phyloP scores from a whole-genome alignment of 1,140 invertebrate genomes.

The Bombus difficillimus region DNA sequence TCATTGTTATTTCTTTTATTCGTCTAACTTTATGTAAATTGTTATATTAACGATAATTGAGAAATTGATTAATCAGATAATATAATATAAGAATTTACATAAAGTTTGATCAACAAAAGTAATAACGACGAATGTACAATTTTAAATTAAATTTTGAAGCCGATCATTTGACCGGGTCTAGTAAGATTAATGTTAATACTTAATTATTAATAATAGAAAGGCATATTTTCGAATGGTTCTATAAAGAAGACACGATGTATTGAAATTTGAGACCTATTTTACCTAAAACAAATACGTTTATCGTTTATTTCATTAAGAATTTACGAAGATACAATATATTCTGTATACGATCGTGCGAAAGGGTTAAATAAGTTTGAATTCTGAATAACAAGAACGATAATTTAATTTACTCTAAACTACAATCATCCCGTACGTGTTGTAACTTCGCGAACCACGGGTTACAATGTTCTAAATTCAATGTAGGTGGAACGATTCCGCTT shows the following conservation, averaged over 20 bases:
- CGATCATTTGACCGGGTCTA: too few relatives aligned
- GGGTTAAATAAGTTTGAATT: not conserved
- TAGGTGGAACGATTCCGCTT: constrained; percentile 37
- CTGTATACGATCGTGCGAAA: not conserved
- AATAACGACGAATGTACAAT: too few relatives aligned
- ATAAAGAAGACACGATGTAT: not conserved
- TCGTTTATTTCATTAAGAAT: not conserved
- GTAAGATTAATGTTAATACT: too few relatives aligned
- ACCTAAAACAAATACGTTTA: not conserved
- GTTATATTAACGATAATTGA: too few relatives aligned
- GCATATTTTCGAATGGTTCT: not conserved
- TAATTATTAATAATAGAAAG: not conserved
- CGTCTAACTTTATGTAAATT: too few relatives aligned
- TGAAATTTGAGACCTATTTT: not conserved
- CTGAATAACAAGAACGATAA: constrained; percentile 1
- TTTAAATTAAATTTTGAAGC: too few relatives aligned
- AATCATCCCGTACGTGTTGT: not conserved
- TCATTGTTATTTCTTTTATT: too few relatives aligned
- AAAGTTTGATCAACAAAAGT: too few relatives aligned
- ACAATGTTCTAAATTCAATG: constrained; percentile 34
- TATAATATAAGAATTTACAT: too few relatives aligned
- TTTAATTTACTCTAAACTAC: constrained; percentile 28
- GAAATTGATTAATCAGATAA: too few relatives aligned
- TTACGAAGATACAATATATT: not conserved
- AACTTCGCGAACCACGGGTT: constrained; percentile 2